Base-by-base conservation (phyloP, 92 coral and sea anemone species). In the Galaxea fascicularis region DNA sequence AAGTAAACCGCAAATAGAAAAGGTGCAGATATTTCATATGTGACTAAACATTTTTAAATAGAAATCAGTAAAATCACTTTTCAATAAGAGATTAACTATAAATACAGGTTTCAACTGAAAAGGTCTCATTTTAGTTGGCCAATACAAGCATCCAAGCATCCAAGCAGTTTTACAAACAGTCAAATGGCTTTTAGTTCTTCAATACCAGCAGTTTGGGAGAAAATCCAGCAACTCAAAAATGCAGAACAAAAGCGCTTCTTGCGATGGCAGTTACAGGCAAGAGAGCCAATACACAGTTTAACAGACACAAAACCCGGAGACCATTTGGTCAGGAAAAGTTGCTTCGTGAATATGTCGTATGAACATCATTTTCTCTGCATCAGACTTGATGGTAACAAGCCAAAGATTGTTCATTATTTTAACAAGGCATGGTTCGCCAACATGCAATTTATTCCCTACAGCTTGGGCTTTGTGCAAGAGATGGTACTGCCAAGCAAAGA, bases 321-420 rank as follows among this genome's bases (percentile, higher is more conserved):
- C n/a, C 79, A 74, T 60, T 20, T 74, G 1, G 60, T 72, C 3
- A 15, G 77, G 22, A 72, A 72, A 25, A 16, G 41, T 49, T 72
- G 59, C 30, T 25, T 18, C 60, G 1, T 72, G 17, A 24, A 24
- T 3, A 24, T 49, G 25, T 4, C 22, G 0, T 72, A 46, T 30
- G 77, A 72, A 8, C 77, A 72, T 72, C 77, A 72, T 22, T 72
- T 72, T 20, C 20, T 72, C 14, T 72, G 77, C 62, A 16, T 49
- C 35, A 60, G 77, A 17, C 6, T 9, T 22, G 5, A 49, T 11
- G 18, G 1, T 24, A 49, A 46, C 31, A 63, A 63, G 30, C 76
- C 65, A 27, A 28, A 10, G 47, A 54, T 74, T 18, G 21, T 74
- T 3, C 86, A 82, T 27, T 82, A 70, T 17, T 68, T 67, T 18